Percentiles rank a stretch among this genome's conserved stretches.
These are phyloP conservation scores for Xestia rhomboidea DNA, from an alignment of 2,888 invertebrate genomes.

Conservation along the genomic window DNA sequence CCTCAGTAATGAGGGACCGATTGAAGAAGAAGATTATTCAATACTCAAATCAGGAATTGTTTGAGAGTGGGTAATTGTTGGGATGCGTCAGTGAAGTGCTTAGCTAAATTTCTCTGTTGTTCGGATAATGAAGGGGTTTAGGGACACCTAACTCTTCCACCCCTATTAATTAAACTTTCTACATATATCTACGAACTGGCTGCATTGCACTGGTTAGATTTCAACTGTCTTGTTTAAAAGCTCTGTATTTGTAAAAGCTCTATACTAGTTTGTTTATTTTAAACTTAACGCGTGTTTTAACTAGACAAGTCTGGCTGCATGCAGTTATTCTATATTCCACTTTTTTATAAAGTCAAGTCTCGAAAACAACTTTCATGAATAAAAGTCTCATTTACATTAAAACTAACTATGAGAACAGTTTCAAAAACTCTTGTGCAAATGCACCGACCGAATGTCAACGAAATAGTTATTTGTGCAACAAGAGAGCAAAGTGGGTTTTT, in stretches of 20 bases:
- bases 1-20: no score
- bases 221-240: not conserved
- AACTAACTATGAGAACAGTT: constrained; percentile 33
- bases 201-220: not conserved
- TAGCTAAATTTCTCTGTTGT: not conserved
- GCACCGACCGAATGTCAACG: constrained; percentile 36
- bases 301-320: not conserved
- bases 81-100: not conserved
- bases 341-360: constrained; percentile 19
- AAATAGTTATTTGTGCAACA: no score
- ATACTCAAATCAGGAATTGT: not conserved
- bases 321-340: not conserved
- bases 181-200: not conserved
- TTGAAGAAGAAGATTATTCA: not conserved
- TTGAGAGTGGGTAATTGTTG: not conserved
- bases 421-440: constrained; percentile 42
- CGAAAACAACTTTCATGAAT: constrained; percentile 30
- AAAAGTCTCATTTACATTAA: constrained; percentile 29
- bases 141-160: not conserved
- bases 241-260: constrained; percentile 14
- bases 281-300: not conserved
- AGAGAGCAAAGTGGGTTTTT: no score
- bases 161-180: not conserved
- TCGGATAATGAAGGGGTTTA: not conserved
- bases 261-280: not conserved